phyloP scores from a whole-genome alignment of 2,888 invertebrate genomes.

The Agapostemon virescens region DNA sequence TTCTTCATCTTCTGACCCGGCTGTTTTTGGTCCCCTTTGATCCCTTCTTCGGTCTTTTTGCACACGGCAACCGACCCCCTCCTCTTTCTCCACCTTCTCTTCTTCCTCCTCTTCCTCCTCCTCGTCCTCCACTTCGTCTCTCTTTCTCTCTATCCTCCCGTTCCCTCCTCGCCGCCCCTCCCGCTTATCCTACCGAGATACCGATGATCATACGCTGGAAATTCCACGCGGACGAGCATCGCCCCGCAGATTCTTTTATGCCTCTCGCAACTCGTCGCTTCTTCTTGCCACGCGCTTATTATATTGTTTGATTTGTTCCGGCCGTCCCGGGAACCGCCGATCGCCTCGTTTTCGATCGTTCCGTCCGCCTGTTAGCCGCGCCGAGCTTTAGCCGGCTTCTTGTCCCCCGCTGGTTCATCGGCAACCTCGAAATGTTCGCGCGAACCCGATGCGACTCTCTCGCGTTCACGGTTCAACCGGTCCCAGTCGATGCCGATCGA shows the following conservation, averaged over 20 bases:
- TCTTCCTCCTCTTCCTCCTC: too few relatives aligned
- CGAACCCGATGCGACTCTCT: not conserved
- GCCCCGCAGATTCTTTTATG: constrained; percentile 46
- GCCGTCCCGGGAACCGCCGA: constrained; percentile 47
- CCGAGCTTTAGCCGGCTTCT: constrained; percentile 21
- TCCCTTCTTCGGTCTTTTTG: constrained; percentile 44
- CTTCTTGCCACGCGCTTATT: constrained; percentile 61
- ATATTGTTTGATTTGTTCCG: constrained; percentile 60
- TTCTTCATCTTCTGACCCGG: constrained; percentile 48
- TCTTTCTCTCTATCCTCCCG: not conserved
- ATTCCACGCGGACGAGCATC: constrained; percentile 55
- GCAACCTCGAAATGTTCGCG: not conserved
- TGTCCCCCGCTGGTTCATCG: constrained; percentile 14
- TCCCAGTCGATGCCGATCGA: not conserved
- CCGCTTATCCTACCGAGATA: constrained; percentile 57
- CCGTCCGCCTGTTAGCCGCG: not conserved
- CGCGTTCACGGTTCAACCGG: not conserved
- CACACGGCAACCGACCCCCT: constrained; percentile 57
- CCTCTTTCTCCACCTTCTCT: not conserved
- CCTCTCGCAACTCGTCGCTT: constrained; percentile 52
- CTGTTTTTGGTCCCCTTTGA: constrained; percentile 43
- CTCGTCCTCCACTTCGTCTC: constrained; percentile 15
- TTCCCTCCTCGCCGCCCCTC: not conserved
- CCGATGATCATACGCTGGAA: constrained; percentile 58
- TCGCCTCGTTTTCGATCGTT: constrained; percentile 45